phyloP scores from a whole-genome alignment of 1,140 invertebrate genomes.

The Drosophila bifasciata region DNA sequence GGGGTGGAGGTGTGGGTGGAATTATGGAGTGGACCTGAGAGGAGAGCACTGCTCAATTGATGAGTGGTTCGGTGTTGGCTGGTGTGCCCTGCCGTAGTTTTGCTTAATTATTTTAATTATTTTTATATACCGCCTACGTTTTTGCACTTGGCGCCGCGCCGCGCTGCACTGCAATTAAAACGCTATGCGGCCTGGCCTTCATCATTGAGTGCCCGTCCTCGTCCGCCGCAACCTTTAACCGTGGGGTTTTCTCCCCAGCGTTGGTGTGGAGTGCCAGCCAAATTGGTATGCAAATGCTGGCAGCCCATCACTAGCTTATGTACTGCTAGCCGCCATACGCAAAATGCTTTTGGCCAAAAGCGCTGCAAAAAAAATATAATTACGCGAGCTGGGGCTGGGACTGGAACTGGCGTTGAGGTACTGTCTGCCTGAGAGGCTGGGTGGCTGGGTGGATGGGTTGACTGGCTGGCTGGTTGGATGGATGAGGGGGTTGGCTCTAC shows the following conservation, averaged over 20 bases:
- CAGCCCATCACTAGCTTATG: conserved; percentile 30
- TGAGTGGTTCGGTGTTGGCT: no score
- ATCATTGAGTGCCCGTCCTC: conserved; percentile 55
- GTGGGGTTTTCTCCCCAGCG: conserved; percentile 2
- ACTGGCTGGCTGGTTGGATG: no score
- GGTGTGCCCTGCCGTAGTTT: conserved; percentile 52
- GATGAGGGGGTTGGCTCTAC: no score
- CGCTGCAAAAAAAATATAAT: conserved; percentile 59
- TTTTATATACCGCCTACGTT: conserved; percentile 64
- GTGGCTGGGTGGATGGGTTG: conserved; percentile 18
- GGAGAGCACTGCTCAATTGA: no score
- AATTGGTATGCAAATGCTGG: conserved; percentile 75
- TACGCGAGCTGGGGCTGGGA: conserved; percentile 9
- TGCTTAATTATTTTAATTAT: conserved; percentile 81
- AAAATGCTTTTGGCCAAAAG: conserved; percentile 64
- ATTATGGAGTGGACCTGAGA: no score
- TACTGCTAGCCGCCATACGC: conserved; percentile 7
- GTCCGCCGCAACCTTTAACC: conserved; percentile 1
- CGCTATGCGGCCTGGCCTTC: conserved; percentile 54
- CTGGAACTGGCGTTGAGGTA: no score
- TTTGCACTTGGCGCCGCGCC: conserved; percentile 26
- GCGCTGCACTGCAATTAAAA: conserved; percentile 66
- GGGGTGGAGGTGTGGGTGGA: no score
- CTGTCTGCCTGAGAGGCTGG: neutral
- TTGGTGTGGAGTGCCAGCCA: conserved; percentile 52